Evolutionary conservation across 2,113 vertebrate genomes (phyloP), one percentile per base, ranked within the genome.

Genomic region (Eretmochelys imbricata): DNA sequence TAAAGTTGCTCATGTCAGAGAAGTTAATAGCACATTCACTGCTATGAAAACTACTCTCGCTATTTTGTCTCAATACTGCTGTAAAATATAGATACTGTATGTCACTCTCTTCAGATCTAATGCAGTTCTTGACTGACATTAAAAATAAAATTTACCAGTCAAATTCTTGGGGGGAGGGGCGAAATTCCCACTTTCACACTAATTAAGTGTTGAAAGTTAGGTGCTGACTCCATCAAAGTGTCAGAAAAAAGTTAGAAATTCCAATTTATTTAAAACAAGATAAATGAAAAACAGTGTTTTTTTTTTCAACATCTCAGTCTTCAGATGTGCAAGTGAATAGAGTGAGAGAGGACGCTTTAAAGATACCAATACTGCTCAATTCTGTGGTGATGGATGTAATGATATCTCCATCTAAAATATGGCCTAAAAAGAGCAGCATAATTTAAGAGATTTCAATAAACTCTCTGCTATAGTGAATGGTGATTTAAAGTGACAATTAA

Each of bases 401-500:
- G 53, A 49, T 90, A 62, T 81, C 90, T 92, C 78, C 2, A 1
- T 35, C 48, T 72, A 96, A 94, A 89, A 83, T 35, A 92, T 1
- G 65, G 54, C 42, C 51, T 54, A 80, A 79, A 69, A 95, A 95
- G 95, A 88, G 48, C 4, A 85, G 57, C 12, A 84, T 79, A 88
- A 89, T 91, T 88, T 69, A 20, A 89, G 75, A 62, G 79, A 85
- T 86, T 86, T 91, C 87, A 91, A 90, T 82, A 53, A 92, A 84
- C 53, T 84, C 2, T 6, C 75, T 49, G 51, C 38, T 81, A 75
- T 92, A 85, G 65, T 80, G 84, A 90, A 90, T 3, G 55, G 31
- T 83, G 24, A 82, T 79, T 81, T 94, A 79, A 96, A 91, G 89
- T 35, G n/a, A 94, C 91, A 97, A 96, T 84, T 95, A 96, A 96